These are phyloP conservation scores for Psococerastis gibbosa DNA, from an alignment of 2,888 invertebrate genomes.

Conservation along the genomic window DNA sequence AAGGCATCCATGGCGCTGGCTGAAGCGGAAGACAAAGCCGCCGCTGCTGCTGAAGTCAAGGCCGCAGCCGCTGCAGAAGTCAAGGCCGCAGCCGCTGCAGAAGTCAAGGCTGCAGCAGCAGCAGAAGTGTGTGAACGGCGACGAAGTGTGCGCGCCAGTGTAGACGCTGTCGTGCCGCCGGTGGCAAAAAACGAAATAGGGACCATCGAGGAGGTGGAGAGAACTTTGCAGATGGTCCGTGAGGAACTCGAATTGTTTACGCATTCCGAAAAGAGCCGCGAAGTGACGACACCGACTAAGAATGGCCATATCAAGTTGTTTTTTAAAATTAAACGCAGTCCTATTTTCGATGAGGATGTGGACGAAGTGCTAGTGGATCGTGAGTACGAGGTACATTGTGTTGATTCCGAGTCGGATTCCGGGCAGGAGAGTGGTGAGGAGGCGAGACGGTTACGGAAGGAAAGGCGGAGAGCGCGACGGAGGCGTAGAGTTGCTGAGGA, in stretches of 20 bases:
- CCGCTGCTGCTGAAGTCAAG: too few species aligned
- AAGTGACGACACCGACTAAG: background rate
- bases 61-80: constrained; percentile 11
- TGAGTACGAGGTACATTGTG: constrained; percentile 67
- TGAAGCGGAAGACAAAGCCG: constrained; percentile 7
- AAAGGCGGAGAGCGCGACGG: constrained; percentile 12
- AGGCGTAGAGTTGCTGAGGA: constrained; percentile 5
- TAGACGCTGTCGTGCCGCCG: background rate
- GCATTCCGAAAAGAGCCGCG: background rate
- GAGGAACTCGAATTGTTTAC: background rate
- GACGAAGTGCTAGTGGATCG: constrained; percentile 51
- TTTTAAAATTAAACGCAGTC: constrained; percentile 70
- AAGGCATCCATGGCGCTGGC: background rate
- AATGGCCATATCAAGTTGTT: constrained; percentile 49
- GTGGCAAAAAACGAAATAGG: constrained; percentile 9
- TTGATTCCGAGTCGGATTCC: constrained; percentile 25
- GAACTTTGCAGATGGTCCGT: constrained; percentile 3
- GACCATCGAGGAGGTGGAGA: constrained; percentile 5
- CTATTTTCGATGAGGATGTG: constrained; percentile 65
- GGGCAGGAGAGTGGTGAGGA: constrained; percentile 30
- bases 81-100: constrained; percentile 7
- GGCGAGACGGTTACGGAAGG: constrained; percentile 31
- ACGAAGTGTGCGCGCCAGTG: constrained; percentile 17
- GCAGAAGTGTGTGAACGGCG: constrained; percentile 14
- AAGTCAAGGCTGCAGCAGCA: background rate